These are phyloP conservation scores for Phymanthus crucifer DNA, from an alignment of 92 coral and sea anemone genomes.

Conservation along the genomic window DNA sequence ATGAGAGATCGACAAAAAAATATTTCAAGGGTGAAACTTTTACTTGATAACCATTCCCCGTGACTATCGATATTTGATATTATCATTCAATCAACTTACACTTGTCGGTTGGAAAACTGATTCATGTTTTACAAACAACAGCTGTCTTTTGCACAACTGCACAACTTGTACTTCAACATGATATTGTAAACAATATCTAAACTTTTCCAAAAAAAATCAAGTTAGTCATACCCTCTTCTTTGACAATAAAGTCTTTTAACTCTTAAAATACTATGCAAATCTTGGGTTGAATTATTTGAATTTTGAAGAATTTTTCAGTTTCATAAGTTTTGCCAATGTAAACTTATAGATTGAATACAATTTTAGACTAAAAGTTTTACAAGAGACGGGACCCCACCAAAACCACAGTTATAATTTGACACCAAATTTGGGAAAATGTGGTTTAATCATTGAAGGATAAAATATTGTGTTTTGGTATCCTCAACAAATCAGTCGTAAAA, in stretches of 20 bases:
- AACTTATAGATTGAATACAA: background rate
- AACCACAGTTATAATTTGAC: background rate
- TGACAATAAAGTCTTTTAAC: background rate
- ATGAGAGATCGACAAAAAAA: background rate
- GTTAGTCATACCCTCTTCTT: background rate
- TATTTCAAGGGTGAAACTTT: constrained; percentile 10
- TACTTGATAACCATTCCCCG: constrained; percentile 1
- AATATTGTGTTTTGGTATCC: background rate
- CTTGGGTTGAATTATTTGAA: background rate
- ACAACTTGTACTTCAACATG: no score
- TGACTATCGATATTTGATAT: background rate
- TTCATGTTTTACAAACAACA: background rate
- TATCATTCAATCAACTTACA: background rate
- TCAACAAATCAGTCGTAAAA: background rate
- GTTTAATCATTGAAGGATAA: background rate
- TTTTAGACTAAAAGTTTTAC: background rate
- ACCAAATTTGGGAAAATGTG: background rate
- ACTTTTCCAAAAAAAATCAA: no score
- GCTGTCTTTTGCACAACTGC: no score
- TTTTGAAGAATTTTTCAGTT: background rate
- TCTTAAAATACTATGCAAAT: background rate
- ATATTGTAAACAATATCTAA: no score
- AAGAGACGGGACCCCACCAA: background rate
- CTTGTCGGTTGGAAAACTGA: background rate
- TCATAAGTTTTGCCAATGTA: background rate